Evolutionary conservation across 2,888 invertebrate species (phyloP).

Genomic region (Cerastoderma edule): DNA sequence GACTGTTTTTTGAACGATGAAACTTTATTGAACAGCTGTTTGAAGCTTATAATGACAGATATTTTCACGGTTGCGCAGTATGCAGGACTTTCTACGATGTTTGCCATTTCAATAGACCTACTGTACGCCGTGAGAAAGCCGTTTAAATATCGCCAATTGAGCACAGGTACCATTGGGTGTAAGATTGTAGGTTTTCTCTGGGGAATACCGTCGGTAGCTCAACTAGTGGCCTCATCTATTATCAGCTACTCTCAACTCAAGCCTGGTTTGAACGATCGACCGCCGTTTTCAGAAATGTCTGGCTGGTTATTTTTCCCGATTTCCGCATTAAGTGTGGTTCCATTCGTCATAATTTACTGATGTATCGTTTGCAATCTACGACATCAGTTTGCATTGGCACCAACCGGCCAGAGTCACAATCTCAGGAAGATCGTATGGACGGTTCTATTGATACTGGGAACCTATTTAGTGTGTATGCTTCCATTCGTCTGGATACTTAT

Average conservation of each 20-base stretch:
- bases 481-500: too few relatives aligned
- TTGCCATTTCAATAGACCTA: not conserved
- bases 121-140: not conserved
- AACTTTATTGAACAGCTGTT: not conserved
- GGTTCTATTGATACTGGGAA: not conserved
- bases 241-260: too few relatives aligned
- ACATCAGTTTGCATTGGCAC: not conserved
- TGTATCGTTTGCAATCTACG: not conserved
- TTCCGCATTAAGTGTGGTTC: not conserved
- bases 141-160: not conserved
- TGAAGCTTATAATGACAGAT: not conserved
- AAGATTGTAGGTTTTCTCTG: not conserved
- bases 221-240: too few relatives aligned
- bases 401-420: not conserved
- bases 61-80: constrained; percentile 2
- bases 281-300: not conserved
- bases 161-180: not conserved
- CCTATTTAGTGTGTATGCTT: too few relatives aligned
- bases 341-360: not conserved
- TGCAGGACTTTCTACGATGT: not conserved
- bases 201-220: not conserved
- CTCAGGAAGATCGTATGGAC: not conserved
- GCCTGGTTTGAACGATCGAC: too few relatives aligned
- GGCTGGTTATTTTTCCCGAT: not conserved
- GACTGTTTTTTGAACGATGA: not conserved